Base-by-base conservation (phyloP, 2,797 vertebrate species). In the Prunella strophiata region DNA sequence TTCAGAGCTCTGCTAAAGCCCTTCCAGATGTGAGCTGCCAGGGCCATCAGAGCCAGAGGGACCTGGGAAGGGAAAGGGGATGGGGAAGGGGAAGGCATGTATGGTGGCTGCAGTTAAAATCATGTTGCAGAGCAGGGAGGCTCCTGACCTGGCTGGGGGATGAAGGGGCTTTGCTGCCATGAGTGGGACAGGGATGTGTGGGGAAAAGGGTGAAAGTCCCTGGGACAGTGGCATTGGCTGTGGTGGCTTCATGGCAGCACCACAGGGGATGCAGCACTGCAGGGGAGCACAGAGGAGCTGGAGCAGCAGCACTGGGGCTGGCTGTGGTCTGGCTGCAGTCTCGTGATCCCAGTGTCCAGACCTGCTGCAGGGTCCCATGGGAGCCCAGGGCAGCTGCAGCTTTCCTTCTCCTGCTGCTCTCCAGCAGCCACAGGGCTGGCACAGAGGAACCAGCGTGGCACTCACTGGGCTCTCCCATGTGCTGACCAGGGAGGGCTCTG, bases 21-120 rank as follows among this genome's bases (percentile, higher is more conserved):
- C 85, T 97, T 97, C 96, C 97, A 97, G 94, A 96, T 97, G 97
- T 96, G 97, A 78, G 62, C 55, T 93, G 61, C 34, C 38, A 73
- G 92, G 86, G 85, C 86, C 91, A 89, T 93, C 34, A 2, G 66
- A 84, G 96, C 66, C 5, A 2, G 52, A 36, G 47, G 52, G 29
- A 75, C 77, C 51, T 8, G 2, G 27, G 63, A 47, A 11, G n/a
- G 77, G 71, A 29, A 77, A 68, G 42, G 63, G 57, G 23, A 57
- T 0, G 11, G 34, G 66, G 66, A 47, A 11, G 29, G 79, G 71
- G n/a, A 72, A 68, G 38, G 67, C 5, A 0, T 38, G 12, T 16
- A 16, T 36, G 65, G 54, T 92, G 78, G 30, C 45, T 93, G 68
- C 59, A 85, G 36, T 84, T 94, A 66, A 73, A 89, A 25, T 30